Base-by-base conservation (phyloP, 2,888 invertebrate species). In the Neoscelio sp. region DNA sequence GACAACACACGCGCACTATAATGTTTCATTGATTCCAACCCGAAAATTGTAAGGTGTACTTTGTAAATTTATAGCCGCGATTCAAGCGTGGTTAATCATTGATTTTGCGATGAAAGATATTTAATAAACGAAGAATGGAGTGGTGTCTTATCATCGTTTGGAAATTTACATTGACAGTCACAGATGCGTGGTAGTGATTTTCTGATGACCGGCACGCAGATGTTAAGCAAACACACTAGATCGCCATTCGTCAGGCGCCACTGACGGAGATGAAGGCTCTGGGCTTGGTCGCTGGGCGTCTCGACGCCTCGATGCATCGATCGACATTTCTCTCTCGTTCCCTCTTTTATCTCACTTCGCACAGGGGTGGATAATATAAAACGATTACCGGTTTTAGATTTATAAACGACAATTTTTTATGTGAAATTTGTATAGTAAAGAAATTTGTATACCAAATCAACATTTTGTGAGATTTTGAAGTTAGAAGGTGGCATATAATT, bases 281-380 rank as follows among this genome's bases (percentile, higher is more conserved):
- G 85, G 83, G 85, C 84, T 85, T 87, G 86, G 84, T 83, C 82
- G 84, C 81, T 82, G 85, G 85, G 87, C 86, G 83, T 82, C 85
- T 71, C 82, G 83, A 82, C 82, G 86, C 87, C 86, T 86, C 86
- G 84, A 87, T 88, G 86, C 86, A 87, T 88, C 88, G 88, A 88
- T 88, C 86, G 85, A 73, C 78, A 60, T 81, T 78, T 74, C 80
- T 76, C 70, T 80, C 75, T 75, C 73, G 60, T 73, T 77, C 76
- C 73, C 68, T 58, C 67, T 70, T 64, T 70, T 67, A 77, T 71
- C 73, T 70, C 80, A 26, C 73, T 78, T 76, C 58, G 46, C 33
- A 18, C 33, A 60, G 60, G 64, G 26, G 46, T 64, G 56, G 20
- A 50, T 62, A 62, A 70, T 52, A 28, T 30, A 20, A 50, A 58